Base-by-base conservation (phyloP, 2,797 vertebrate genomes). In the Cyclura pinguis region DNA sequence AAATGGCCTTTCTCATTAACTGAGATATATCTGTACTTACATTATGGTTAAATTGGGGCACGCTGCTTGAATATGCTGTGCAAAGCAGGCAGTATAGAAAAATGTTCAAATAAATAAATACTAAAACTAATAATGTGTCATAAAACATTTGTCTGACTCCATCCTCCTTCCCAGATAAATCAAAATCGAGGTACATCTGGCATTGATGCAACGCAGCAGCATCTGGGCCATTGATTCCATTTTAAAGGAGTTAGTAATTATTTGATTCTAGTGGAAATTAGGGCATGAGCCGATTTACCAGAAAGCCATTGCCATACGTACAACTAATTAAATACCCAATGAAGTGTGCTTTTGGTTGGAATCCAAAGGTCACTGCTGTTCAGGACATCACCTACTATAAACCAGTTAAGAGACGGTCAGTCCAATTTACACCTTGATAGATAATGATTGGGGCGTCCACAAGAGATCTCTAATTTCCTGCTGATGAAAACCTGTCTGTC, bases 401-500 rank as follows among this genome's bases (percentile, higher is more conserved):
- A n/a, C 92, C 89, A 86, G 94, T 93, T 96, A 91, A 93, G 92
- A 93, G 91, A 87, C 91, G 0, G 92, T 91, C 90, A 29, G 92
- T 92, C 93, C 94, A 95, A 96, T 96, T 95, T 96, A 86, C 84
- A 94, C 91, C 93, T 86, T 95, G 95, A 96, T 95, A 95, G 95
- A 96, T 96, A 96, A 96, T 89, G 94, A 96, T 93, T 91, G 27
- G 89, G 94, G 91, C 72, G 90, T 94, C 94, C 95, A 92, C 93
- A 85, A 16, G 96, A 95, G 95, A 96, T 93, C 89, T 94, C 90
- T 93, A 95, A 96, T 96, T 96, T 96, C 93, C 96, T 92, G 32
- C 93, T 95, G 96, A 97, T 96, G 95, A 96, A 95, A 96, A 93
- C 86, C 92, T 96, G 94, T 94, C 95, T 95, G 92, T 94, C 89